These are phyloP conservation scores for Cephus spinipes DNA, from an alignment of 2,888 invertebrate species.

Conservation along the genomic window DNA sequence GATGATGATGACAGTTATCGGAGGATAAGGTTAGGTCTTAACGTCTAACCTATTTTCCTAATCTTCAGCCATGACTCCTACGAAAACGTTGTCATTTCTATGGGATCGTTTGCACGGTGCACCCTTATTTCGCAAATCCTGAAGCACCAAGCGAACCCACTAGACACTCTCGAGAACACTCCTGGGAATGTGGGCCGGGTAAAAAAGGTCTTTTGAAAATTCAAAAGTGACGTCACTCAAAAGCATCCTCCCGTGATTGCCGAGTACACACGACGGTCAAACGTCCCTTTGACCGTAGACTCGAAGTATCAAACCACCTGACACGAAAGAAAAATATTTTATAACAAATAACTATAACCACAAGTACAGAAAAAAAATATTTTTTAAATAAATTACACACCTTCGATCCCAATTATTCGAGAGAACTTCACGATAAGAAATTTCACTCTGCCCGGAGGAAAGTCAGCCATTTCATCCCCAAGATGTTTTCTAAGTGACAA, in stretches of 20 bases:
- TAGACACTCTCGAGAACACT: neutral
- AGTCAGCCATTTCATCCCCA: neutral
- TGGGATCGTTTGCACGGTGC: neutral
- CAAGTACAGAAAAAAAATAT: neutral
- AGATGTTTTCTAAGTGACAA: neutral
- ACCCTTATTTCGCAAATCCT: neutral
- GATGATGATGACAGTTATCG: neutral
- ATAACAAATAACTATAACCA: neutral
- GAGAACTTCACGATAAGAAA: neutral
- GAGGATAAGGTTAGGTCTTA: neutral
- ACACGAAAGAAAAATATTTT: neutral
- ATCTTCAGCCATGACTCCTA: neutral
- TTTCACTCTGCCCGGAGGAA: neutral
- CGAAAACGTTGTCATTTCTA: neutral
- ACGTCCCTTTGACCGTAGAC: neutral
- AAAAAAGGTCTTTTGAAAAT: neutral
- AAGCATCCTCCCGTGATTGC: neutral
- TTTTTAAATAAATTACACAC: neutral
- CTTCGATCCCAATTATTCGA: neutral
- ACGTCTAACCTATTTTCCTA: neutral
- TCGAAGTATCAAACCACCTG: neutral
- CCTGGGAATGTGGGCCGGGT: neutral
- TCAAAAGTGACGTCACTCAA: neutral
- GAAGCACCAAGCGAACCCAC: neutral
- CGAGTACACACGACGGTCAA: neutral